phyloP scores from a whole-genome alignment of 2,797 vertebrate genomes.

The Enteromius afrohamiltoni region DNA sequence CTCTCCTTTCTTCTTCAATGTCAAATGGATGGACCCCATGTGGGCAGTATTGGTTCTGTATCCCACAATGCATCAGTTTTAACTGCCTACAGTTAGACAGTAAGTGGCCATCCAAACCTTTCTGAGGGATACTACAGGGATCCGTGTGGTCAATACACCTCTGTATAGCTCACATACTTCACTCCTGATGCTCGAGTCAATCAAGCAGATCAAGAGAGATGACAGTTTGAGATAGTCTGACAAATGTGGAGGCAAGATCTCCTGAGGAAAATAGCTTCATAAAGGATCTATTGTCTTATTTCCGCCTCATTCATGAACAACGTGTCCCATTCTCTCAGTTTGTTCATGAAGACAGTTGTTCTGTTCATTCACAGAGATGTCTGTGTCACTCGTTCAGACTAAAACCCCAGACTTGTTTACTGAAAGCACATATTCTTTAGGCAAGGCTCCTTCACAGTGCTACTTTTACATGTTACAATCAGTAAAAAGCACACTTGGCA shows the following conservation, averaged over 20 bases:
- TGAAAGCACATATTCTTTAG: background rate
- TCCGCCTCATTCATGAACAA: background rate
- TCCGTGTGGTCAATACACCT: conserved; percentile 7
- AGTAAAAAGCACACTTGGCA: no score
- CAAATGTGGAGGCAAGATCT: background rate
- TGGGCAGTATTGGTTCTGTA: conserved; percentile 11
- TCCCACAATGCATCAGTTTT: conserved; percentile 32
- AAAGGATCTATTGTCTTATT: conserved; percentile 5
- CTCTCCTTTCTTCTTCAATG: background rate
- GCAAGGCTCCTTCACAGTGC: background rate
- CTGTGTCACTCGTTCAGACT: background rate
- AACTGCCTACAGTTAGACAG: conserved; percentile 19
- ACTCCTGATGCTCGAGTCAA: background rate
- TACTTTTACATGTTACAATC: background rate
- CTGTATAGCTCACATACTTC: background rate
- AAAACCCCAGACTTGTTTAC: background rate
- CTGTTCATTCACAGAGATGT: conserved; percentile 21
- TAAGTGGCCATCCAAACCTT: conserved; percentile 22
- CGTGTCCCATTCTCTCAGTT: background rate
- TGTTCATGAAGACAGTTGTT: conserved; percentile 28
- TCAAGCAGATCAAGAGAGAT: conserved; percentile 15
- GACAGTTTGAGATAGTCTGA: background rate
- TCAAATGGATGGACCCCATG: conserved; percentile 24
- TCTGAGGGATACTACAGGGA: conserved; percentile 10
- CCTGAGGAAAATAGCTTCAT: background rate